Conservation (phyloP, 2,888 invertebrate genomes). For the Cryptocheilus praepositus region DNA sequence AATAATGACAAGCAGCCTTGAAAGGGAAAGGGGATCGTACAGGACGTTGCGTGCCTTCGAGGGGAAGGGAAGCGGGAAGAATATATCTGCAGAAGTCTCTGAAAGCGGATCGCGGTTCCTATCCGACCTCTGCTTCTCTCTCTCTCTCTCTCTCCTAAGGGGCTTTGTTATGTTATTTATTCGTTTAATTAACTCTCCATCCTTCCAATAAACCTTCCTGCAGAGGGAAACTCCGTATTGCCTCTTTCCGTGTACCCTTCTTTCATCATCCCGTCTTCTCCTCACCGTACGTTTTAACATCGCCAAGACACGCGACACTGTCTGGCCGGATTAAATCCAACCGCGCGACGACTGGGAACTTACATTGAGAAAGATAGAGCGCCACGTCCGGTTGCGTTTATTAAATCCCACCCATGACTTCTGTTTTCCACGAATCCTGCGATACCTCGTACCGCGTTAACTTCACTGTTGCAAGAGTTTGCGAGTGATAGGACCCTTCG, state of each 20-base stretch:
- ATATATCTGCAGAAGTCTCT: constrained; percentile 44
- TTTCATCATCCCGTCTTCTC: constrained; percentile 27
- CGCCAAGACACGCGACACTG: constrained; percentile 61
- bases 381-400: constrained; percentile 24
- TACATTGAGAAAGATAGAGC: constrained; percentile 26
- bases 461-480: no score
- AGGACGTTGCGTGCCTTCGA: constrained; percentile 34
- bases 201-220: constrained; percentile 63
- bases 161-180: constrained; percentile 71
- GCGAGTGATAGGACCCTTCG: no score
- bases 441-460: no score
- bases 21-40: constrained; percentile 32
- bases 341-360: constrained; percentile 29
- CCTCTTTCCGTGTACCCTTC: constrained; percentile 14
- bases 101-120: constrained; percentile 55
- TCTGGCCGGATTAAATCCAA: constrained; percentile 55
- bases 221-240: constrained; percentile 37
- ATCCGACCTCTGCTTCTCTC: constrained; percentile 13
- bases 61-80: constrained; percentile 33
- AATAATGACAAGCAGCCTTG: constrained; percentile 45
- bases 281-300: constrained; percentile 54
- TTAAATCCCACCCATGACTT: constrained; percentile 21
- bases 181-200: constrained; percentile 71
- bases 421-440: background rate
- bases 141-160: constrained; percentile 20